Conservation (phyloP, 2,797 vertebrate species). For the Aphelocoma californica region DNA sequence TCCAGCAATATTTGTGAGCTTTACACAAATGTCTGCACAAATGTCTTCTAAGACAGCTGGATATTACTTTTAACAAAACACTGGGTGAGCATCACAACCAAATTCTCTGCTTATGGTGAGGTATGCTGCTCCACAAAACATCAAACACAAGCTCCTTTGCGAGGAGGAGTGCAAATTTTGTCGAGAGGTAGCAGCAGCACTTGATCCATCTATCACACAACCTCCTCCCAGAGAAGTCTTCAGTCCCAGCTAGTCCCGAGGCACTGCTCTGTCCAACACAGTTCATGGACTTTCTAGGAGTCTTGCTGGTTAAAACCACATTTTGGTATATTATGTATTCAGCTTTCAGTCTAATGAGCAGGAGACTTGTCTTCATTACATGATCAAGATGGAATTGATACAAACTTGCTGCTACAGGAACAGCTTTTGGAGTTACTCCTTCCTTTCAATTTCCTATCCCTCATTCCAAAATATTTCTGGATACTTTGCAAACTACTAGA, state of each 20-base stretch:
- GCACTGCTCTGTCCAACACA: background rate
- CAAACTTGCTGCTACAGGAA: background rate
- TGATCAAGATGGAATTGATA: background rate
- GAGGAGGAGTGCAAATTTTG: background rate
- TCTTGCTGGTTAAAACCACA: background rate
- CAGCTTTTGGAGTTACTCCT: background rate
- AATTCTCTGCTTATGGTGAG: background rate
- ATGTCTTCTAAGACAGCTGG: background rate
- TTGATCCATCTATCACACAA: background rate
- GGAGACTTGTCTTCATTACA: background rate
- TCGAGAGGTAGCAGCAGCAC: background rate
- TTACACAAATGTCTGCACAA: background rate
- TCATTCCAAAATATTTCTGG: background rate
- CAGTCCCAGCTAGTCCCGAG: background rate
- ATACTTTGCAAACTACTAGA: background rate
- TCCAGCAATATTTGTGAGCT: background rate
- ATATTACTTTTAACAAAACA: background rate
- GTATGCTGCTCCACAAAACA: background rate
- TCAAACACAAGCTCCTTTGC: background rate
- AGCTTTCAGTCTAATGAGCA: background rate
- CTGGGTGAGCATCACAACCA: background rate
- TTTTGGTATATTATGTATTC: background rate
- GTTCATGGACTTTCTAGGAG: background rate
- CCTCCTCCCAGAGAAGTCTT: background rate
- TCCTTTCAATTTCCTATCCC: background rate